Evolutionary conservation across 2,113 vertebrate species (phyloP).

Genomic region (Dolichotis patagonum): DNA sequence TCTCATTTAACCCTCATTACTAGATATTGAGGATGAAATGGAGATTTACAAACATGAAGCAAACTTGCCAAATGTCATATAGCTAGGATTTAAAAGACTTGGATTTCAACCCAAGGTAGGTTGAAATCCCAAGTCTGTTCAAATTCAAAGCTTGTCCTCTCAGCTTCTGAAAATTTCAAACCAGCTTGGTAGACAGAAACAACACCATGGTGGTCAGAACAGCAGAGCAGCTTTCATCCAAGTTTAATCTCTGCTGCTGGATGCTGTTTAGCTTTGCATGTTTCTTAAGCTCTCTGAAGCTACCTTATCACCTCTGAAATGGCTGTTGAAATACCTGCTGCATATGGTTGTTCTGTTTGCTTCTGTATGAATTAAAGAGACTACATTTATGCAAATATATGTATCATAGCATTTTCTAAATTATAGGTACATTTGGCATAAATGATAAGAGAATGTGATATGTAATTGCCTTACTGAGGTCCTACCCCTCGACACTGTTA

Average conservation of each 20-base stretch:
- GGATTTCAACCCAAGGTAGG: background rate
- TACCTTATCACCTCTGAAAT: background rate
- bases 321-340: background rate
- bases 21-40: background rate
- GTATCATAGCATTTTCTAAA: conserved; percentile 13
- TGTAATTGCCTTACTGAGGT: background rate
- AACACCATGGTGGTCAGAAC: background rate
- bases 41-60: background rate
- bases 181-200: background rate
- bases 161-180: background rate
- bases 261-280: background rate
- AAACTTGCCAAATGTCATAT: background rate
- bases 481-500: background rate
- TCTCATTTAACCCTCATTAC: conserved; percentile 29
- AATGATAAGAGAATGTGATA: background rate
- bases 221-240: background rate
- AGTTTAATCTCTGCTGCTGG: background rate
- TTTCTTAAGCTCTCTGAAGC: background rate
- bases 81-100: background rate
- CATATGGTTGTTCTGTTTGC: background rate
- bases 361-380: background rate
- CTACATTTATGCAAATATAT: background rate
- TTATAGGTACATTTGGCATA: background rate
- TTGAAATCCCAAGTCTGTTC: background rate
- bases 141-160: background rate